Evolutionary conservation across 2,113 vertebrate genomes (phyloP), one percentile per base, ranked within the genome.

Genomic region (Pantherophis guttatus): DNA sequence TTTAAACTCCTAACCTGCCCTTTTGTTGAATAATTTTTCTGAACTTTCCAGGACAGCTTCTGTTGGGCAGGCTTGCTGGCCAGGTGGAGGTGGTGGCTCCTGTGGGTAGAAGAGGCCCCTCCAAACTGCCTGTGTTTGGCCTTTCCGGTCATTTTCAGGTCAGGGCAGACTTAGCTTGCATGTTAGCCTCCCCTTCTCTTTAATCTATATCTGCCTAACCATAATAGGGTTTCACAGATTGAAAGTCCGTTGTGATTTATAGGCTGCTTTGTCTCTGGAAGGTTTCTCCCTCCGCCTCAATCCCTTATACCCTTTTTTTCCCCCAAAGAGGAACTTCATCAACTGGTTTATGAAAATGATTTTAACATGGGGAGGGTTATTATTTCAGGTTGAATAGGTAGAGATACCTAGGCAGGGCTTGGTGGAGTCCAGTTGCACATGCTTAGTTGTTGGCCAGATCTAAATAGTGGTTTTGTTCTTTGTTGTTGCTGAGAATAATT

Each of bases 361-460:
- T 48, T 65, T 75, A 59, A 90, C 23, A 87, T 90, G n/a, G 91
- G 87, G 86, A 65, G 10, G 29, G 86, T 53, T 21, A 52, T 48
- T 15, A 48, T 62, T 90, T 87, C 65, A 1, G 0, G 55, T 86
- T 87, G 5, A 1, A 65, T 87, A 90, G 91, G 44, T 91, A 9
- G 54, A 33, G 0, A 0, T 65, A 53, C 88, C 91, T 29, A 44
- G 10, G 62, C 92, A 55, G 17, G 50, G 81, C 58, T 58, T 15
- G 4, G 87, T 1, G 0, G 91, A 26, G 1, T 21, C 0, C 93
- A 87, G 90, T 33, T 75, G 1, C 86, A n/a, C 90, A 70, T 33
- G 44, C 48, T 91, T 96, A 94, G 94, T 94, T 8, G 44, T 81
- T 2, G 94, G 90, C 96, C 93, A 94, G 87, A 86, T 92, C 91